phyloP scores from a whole-genome alignment of 2,797 vertebrate species.

The Potorous gilbertii region DNA sequence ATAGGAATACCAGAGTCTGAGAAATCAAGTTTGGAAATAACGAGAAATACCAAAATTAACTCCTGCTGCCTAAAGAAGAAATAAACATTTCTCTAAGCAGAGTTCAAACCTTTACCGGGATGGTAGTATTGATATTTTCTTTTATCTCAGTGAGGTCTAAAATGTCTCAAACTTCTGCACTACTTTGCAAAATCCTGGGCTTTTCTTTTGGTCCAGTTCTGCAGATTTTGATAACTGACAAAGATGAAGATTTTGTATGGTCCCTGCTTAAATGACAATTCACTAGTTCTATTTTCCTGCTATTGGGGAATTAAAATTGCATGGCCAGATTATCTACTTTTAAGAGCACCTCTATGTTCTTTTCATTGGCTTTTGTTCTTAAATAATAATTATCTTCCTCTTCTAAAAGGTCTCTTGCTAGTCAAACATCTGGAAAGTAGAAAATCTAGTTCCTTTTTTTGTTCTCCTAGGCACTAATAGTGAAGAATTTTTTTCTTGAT shows the following conservation, averaged over 20 bases:
- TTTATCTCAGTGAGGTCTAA: neutral
- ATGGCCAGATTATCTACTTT: neutral
- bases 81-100: neutral
- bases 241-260: neutral
- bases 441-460: fast-evolving
- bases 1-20: neutral
- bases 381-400: neutral
- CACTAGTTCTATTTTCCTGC: neutral
- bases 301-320: neutral
- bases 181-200: neutral
- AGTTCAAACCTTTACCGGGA: neutral
- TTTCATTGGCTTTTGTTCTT: neutral
- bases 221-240: neutral
- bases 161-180: neutral
- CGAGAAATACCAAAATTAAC: neutral
- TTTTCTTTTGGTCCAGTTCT: neutral
- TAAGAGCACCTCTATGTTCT: neutral
- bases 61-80: neutral
- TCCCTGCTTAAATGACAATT: neutral
- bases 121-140: neutral
- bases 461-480: neutral
- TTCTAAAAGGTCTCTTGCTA: neutral
- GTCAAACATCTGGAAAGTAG: neutral
- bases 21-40: neutral
- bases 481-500: neutral